A percentile compares a stretch with the other conserved stretches of the same genome.
Evolutionary conservation across 2,113 vertebrate species (phyloP).

Genomic region (Hassar affinis): DNA sequence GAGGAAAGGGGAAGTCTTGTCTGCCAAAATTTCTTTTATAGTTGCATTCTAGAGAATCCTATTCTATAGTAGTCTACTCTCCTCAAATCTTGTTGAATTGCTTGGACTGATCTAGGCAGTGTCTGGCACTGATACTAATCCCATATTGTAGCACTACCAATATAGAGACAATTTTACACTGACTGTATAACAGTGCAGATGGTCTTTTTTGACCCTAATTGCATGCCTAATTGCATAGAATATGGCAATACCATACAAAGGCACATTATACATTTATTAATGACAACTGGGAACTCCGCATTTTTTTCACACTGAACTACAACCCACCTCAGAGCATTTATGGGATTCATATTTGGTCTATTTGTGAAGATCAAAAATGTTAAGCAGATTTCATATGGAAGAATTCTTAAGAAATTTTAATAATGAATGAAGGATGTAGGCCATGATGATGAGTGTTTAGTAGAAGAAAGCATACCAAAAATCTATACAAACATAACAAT

Average conservation of each 20-base stretch:
- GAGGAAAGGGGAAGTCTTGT: neutral
- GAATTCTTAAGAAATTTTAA: no score
- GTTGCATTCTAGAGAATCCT: neutral
- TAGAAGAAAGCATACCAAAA: neutral
- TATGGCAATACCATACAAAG: neutral
- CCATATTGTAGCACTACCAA: neutral
- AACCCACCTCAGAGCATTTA: neutral
- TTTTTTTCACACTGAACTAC: neutral
- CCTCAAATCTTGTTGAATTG: neutral
- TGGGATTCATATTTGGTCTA: neutral
- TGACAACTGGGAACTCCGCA: neutral
- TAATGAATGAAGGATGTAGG: no score
- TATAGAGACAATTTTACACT: neutral
- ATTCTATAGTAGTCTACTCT: neutral
- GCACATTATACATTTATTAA: neutral
- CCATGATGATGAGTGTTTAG: no score
- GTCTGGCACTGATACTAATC: neutral
- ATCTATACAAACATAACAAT: neutral
- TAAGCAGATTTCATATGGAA: neutral
- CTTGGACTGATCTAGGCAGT: neutral
- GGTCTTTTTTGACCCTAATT: neutral
- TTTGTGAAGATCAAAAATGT: neutral
- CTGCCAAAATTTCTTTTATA: neutral
- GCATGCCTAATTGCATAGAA: conserved; percentile 4
- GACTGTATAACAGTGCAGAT: conserved; percentile 1